Evolutionary conservation across 2,888 invertebrate genomes (phyloP).

Genomic region (Lapara coniferarum): DNA sequence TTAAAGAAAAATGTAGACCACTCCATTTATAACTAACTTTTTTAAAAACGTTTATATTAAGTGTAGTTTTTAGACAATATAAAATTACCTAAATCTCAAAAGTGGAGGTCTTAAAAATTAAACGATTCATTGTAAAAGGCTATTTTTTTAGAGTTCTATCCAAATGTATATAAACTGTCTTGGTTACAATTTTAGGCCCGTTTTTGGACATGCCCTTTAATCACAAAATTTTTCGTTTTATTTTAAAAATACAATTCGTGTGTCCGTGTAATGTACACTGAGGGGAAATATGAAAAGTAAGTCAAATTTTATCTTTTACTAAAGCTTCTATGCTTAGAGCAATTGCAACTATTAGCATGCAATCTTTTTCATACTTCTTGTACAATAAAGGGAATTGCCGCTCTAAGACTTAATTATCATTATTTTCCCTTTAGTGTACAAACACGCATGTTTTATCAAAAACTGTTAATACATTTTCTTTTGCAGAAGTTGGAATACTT

Average conservation of each 20-base stretch:
- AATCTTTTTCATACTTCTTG: conserved; percentile 58
- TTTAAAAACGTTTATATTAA: too few species aligned
- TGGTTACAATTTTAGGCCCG: too few species aligned
- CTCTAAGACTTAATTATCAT: conserved; percentile 70
- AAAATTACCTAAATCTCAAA: too few species aligned
- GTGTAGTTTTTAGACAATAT: too few species aligned
- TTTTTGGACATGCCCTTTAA: too few species aligned
- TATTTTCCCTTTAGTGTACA: conserved; percentile 83
- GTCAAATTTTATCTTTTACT: conserved; percentile 52
- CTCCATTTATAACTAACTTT: too few species aligned
- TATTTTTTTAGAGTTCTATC: too few species aligned
- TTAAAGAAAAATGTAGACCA: too few species aligned
- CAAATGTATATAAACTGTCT: too few species aligned
- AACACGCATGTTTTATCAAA: conserved; percentile 64
- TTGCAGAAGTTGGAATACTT: conserved; percentile 78
- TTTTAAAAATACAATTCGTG: background rate
- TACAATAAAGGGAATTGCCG: conserved; percentile 83
- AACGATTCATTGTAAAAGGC: too few species aligned
- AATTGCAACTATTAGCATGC: conserved; percentile 66
- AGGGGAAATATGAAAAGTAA: conserved; percentile 79
- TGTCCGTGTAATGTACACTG: conserved; percentile 75
- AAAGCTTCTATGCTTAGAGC: conserved; percentile 78
- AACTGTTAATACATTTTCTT: conserved; percentile 24
- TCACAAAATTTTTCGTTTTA: too few species aligned
- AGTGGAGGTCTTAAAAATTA: too few species aligned